Evolutionary conservation across 2,113 vertebrate species (phyloP).

Genomic region (Vidua chalybeata): DNA sequence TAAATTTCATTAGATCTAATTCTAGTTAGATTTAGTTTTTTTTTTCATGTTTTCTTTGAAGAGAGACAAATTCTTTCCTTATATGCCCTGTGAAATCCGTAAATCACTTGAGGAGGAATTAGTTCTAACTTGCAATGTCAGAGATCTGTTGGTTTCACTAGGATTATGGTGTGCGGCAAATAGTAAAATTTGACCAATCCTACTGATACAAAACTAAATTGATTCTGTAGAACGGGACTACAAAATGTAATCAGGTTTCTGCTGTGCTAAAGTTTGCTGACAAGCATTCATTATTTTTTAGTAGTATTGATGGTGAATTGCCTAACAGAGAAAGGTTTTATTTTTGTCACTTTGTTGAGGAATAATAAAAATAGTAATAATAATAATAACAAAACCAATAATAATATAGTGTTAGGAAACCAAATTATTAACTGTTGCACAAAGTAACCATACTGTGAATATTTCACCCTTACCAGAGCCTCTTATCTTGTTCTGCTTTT

Average conservation of each 20-base stretch:
- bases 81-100: background rate
- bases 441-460: slow-evolving; percentile 55
- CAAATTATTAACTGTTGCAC: slow-evolving; percentile 46
- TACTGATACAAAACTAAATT: background rate
- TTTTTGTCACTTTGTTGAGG: background rate
- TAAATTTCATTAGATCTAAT: background rate
- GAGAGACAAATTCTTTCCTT: background rate
- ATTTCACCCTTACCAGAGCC: slow-evolving; percentile 65
- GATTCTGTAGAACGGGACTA: background rate
- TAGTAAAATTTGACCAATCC: background rate
- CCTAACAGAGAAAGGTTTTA: background rate
- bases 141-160: background rate
- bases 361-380: background rate
- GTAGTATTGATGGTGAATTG: background rate
- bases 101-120: background rate
- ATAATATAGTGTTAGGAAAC: background rate
- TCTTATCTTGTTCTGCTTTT: slow-evolving; percentile 80
- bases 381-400: background rate
- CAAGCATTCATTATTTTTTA: background rate
- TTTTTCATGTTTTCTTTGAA: background rate
- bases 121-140: background rate
- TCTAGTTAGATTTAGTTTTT: background rate
- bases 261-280: background rate
- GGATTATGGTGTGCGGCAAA: background rate
- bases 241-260: slow-evolving; percentile 3